Conservation (phyloP, 2,888 invertebrate genomes). For the Chrysodeixis includens region DNA sequence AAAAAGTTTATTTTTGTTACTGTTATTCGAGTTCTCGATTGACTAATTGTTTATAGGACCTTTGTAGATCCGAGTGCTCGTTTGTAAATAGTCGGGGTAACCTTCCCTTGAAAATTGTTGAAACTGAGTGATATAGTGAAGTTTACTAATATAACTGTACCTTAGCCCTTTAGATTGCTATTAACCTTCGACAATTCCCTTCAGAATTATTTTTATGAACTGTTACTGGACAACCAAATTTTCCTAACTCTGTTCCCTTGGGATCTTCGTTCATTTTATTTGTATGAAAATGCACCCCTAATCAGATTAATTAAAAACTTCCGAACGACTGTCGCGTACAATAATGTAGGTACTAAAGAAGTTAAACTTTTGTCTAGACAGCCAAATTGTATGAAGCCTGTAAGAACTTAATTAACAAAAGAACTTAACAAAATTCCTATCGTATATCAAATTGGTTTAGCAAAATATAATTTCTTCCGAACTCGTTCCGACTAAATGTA, state of each 20-base stretch:
- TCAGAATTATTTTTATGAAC: neutral
- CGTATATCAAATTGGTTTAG: neutral
- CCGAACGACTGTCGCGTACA: neutral
- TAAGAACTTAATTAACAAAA: slow-evolving; percentile 1
- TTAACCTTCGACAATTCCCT: neutral
- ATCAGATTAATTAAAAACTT: neutral
- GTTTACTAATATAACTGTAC: slow-evolving; percentile 9
- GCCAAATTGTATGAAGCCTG: slow-evolving; percentile 1
- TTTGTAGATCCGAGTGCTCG: slow-evolving; percentile 57
- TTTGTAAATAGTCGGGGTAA: slow-evolving; percentile 60
- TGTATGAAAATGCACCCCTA: neutral
- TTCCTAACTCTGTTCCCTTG: neutral
- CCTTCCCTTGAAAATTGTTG: slow-evolving; percentile 77
- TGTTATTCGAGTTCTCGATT: slow-evolving; percentile 26
- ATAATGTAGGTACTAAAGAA: neutral
- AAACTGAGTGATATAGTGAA: slow-evolving; percentile 47
- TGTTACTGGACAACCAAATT: neutral
- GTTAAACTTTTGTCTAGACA: slow-evolving; percentile 37
- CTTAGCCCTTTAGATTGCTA: neutral
- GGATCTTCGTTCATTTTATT: neutral
- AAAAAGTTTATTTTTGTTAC: neutral
- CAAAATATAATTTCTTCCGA: neutral
- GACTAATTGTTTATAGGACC: slow-evolving; percentile 49
- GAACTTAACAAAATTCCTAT: neutral
- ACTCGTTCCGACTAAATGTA: no score